Evolutionary conservation across 2,797 vertebrate genomes (phyloP).

Genomic region (Acropternis orthonyx): DNA sequence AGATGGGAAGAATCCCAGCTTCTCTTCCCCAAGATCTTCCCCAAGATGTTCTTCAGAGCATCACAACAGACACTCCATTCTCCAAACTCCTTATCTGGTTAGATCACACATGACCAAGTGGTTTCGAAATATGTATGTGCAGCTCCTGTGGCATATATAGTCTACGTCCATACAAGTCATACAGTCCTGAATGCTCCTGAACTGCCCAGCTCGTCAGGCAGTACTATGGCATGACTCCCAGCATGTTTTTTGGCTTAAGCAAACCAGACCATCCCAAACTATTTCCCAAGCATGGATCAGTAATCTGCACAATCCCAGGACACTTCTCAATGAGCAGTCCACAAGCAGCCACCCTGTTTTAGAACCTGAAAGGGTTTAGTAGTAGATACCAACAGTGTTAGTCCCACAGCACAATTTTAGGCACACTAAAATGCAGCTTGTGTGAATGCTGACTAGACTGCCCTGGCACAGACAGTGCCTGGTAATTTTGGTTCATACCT

Average conservation of each 20-base stretch:
- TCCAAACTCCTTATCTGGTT: neutral
- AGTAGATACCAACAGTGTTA: neutral
- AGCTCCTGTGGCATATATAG: neutral
- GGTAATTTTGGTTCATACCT: neutral
- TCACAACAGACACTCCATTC: accelerated
- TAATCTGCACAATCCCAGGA: neutral
- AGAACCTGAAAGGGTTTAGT: neutral
- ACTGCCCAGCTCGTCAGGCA: accelerated
- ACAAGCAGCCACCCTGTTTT: neutral
- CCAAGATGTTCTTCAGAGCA: neutral
- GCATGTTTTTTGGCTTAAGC: neutral
- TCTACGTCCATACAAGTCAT: neutral
- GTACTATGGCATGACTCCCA: neutral
- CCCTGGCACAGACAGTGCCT: neutral
- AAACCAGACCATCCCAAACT: neutral
- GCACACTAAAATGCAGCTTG: neutral
- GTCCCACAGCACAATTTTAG: neutral
- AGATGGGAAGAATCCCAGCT: neutral
- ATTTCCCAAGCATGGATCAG: neutral
- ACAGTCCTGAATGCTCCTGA: neutral
- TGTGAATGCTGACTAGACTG: neutral
- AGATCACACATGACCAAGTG: accelerated
- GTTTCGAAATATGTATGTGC: neutral
- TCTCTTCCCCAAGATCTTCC: neutral
- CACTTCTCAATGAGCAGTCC: neutral